A percentile compares a stretch with the other conserved stretches of the same genome.
phyloP scores from a whole-genome alignment of 2,888 invertebrate species.

The Drosophila anomalipes region DNA sequence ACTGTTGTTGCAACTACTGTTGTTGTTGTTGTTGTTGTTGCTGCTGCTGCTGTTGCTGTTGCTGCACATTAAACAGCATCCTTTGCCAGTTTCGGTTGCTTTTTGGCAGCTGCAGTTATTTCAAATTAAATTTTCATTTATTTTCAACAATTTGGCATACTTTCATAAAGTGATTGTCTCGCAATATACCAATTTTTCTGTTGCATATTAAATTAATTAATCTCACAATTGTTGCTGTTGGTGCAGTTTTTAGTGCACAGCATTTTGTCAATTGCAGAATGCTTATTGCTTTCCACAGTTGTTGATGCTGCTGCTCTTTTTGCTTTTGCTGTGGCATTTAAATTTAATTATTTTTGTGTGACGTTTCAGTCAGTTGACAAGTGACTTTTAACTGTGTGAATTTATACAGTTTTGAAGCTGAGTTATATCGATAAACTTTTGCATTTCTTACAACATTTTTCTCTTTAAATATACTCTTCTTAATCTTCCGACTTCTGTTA shows the following conservation, averaged over 20 bases:
- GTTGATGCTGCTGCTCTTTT: background rate
- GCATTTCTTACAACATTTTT: background rate
- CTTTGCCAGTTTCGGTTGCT: slow-evolving; percentile 9
- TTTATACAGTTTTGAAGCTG: background rate
- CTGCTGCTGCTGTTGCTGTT: slow-evolving; percentile 1
- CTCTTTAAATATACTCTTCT: background rate
- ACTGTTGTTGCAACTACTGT: background rate
- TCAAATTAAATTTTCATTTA: slow-evolving; percentile 41
- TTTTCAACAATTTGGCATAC: slow-evolving; percentile 30
- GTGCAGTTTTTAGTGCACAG: slow-evolving; percentile 25
- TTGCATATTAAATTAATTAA: slow-evolving; percentile 31
- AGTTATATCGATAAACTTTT: background rate
- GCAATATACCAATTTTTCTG: slow-evolving; percentile 20
- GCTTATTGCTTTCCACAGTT: slow-evolving; percentile 17
- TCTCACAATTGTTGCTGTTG: slow-evolving; percentile 1
- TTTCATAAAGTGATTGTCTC: slow-evolving; percentile 27
- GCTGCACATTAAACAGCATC: slow-evolving; percentile 1
- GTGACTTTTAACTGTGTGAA: background rate
- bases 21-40: background rate
- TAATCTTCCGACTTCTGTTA: background rate
- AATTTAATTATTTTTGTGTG: slow-evolving; percentile 21
- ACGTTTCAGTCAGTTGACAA: slow-evolving; percentile 2
- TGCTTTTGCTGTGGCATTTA: slow-evolving; percentile 1
- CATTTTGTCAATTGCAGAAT: slow-evolving; percentile 18
- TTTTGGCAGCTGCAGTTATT: slow-evolving; percentile 32